Percentiles rank a stretch among this genome's conserved stretches.
These are phyloP conservation scores for Pseudorectes ferrugineus DNA, from an alignment of 2,113 vertebrate species.

Conservation along the genomic window DNA sequence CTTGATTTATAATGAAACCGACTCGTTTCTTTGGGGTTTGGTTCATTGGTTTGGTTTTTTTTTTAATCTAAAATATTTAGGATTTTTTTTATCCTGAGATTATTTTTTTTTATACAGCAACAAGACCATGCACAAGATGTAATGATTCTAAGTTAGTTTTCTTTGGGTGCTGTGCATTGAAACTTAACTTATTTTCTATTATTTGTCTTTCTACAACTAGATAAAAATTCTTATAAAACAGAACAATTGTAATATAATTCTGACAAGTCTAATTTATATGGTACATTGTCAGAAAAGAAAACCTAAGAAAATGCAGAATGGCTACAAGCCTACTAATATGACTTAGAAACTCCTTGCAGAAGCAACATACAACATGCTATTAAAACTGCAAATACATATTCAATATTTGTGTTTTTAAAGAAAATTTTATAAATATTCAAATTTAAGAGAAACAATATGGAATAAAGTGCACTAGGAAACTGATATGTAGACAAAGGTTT, in stretches of 20 bases:
- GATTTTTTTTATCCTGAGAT: background rate
- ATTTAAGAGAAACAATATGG: conserved; percentile 76
- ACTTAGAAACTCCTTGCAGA: conserved; percentile 57
- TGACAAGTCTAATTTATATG: conserved; percentile 42
- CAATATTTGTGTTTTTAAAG: conserved; percentile 48
- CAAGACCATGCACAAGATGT: background rate
- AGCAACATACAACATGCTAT: conserved; percentile 43
- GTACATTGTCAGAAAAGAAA: conserved; percentile 42
- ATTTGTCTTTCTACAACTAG: conserved; percentile 7
- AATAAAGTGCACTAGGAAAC: conserved; percentile 98
- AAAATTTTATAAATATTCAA: conserved; percentile 73
- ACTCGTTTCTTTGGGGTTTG: background rate
- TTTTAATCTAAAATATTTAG: background rate
- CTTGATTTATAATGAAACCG: background rate
- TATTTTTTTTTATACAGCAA: background rate
- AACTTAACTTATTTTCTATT: conserved; percentile 17
- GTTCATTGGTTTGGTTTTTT: background rate
- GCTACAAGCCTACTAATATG: conserved; percentile 51
- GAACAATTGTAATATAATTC: conserved; percentile 10
- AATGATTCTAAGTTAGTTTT: background rate
- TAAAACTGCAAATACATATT: conserved; percentile 64
- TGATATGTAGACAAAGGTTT: conserved; percentile 99
- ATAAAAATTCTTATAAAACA: conserved; percentile 24
- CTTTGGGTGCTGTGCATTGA: background rate
- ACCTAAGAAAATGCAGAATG: conserved; percentile 53